Evolutionary conservation across 2,888 invertebrate species (phyloP).

Genomic region (Steinernema hermaphroditum): DNA sequence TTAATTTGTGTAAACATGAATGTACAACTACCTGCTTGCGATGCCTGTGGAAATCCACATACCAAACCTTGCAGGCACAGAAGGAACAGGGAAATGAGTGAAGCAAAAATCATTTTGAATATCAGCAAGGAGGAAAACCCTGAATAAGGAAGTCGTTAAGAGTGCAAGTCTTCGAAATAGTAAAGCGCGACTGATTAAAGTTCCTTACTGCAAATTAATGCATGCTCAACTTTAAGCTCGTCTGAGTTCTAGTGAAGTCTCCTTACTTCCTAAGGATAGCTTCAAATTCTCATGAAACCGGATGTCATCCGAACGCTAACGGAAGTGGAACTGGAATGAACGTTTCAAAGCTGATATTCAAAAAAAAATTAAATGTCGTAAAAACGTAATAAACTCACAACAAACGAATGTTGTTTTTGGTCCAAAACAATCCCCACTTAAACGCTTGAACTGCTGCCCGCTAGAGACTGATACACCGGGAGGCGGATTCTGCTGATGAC

Average conservation of each 20-base stretch:
- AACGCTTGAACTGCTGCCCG: background rate
- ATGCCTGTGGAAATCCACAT: background rate
- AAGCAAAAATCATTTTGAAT: background rate
- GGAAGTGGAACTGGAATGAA: background rate
- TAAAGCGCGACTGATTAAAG: background rate
- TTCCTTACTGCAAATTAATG: too few relatives aligned
- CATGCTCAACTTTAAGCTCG: too few relatives aligned
- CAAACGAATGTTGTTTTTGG: background rate
- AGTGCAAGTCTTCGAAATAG: too few relatives aligned
- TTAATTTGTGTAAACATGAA: background rate
- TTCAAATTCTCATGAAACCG: too few relatives aligned
- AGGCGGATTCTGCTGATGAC: background rate
- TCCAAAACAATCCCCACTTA: background rate
- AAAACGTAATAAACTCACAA: slow-evolving; percentile 18
- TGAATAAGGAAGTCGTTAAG: background rate
- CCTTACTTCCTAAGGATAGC: too few relatives aligned
- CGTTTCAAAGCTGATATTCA: background rate
- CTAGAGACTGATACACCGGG: background rate
- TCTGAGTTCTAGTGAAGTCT: too few relatives aligned
- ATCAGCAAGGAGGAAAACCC: background rate
- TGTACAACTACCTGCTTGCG: background rate
- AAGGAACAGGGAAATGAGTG: background rate
- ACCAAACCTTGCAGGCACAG: background rate
- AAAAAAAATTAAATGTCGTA: slow-evolving; percentile 20
- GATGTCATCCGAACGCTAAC: too few relatives aligned